Evolutionary conservation across 2,888 invertebrate genomes (phyloP).

Genomic region (Rotaria socialis): DNA sequence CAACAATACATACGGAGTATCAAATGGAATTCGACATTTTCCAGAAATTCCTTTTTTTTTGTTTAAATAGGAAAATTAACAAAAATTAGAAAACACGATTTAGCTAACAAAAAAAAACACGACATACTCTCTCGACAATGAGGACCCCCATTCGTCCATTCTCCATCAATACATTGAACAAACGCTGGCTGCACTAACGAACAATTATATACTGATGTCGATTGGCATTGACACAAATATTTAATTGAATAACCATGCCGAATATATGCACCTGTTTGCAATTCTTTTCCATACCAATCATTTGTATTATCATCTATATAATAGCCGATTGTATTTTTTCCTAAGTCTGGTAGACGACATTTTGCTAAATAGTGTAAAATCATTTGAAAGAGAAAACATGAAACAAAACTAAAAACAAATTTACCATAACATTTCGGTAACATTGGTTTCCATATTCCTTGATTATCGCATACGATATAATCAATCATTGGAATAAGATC

Average conservation of each 20-base stretch:
- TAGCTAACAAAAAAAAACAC: not conserved
- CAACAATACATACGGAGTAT: not conserved
- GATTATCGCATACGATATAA: slow-evolving; percentile 6
- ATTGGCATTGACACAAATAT: slow-evolving; percentile 20
- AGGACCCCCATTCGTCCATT: slow-evolving; percentile 6
- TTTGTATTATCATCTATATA: not conserved
- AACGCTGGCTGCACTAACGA: not conserved
- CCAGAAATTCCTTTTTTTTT: not conserved
- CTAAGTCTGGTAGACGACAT: slow-evolving; percentile 19
- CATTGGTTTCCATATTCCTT: slow-evolving; percentile 9
- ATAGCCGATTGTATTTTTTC: not conserved
- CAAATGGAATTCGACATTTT: not conserved
- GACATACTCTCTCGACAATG: not conserved
- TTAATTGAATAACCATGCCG: not conserved
- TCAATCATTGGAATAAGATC: slow-evolving; percentile 10
- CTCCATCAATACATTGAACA: not conserved
- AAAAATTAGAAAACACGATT: not conserved
- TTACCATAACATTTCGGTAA: slow-evolving; percentile 25
- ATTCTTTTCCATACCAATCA: slow-evolving; percentile 32
- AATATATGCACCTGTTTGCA: not conserved
- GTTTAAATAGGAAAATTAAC: not conserved
- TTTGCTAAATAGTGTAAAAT: not conserved
- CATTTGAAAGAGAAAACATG: not conserved
- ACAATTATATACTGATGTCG: not conserved
- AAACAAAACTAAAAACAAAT: not conserved